Evolutionary conservation across 2,888 invertebrate genomes (phyloP), one percentile per base, ranked within the genome.

Genomic region (Mylabris sibirica): DNA sequence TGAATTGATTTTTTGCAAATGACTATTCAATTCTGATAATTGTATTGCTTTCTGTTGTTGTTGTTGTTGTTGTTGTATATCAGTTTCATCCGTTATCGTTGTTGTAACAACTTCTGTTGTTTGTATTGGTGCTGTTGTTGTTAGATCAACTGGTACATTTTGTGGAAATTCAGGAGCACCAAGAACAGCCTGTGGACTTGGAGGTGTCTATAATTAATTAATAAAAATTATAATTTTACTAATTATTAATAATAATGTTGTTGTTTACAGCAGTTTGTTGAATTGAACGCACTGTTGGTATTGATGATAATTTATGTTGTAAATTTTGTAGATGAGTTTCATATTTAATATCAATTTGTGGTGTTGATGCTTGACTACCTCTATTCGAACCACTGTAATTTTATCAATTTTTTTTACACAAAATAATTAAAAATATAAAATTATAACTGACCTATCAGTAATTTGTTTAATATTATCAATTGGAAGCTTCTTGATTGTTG

Each of bases 261-360:
- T n/a, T n/a, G 57, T 87, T 86, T 80, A 89, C 89, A 78, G 82
- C 81, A 57, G 76, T 76, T 73, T 81, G 80, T 73, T 81, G 80
- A 26, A 77, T 75, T 57, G 80, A 77, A 64, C 78, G 74, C 9
- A 74, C 70, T 66, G 78, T 86, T n/a, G 88, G 88, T 74, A 89
- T 89, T 72, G 87, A 87, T 67, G 87, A 87, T 49, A 92, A 85
- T 80, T 92, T 92, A 80, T 92, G 91, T 76, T 92, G 92, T 72
- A 92, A 84, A 61, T 89, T 89, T 76, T 91, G 88, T 88, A 92
- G 89, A 81, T 92, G 91, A 60, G 89, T 88, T 80, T 88, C 90
- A 82, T 92, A 91, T 2, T 89, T 87, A 68, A 89, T 89, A 71
- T 87, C 87, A 76, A 89, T 88, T 82, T 90, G 91, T 6, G 92